Evolutionary conservation across 2,888 invertebrate species (phyloP).

Genomic region (Seladonia tumulorum): DNA sequence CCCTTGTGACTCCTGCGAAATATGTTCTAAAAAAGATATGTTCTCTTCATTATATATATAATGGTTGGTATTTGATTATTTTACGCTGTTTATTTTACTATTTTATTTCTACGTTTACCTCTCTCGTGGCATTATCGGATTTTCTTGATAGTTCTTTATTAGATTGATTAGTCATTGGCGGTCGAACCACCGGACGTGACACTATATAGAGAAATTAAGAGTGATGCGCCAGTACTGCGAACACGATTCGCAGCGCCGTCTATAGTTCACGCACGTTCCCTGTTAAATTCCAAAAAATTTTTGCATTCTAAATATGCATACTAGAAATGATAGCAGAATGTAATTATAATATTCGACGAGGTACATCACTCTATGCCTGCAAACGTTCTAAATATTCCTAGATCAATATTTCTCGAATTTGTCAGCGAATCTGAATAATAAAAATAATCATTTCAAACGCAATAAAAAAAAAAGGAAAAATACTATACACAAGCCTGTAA

Average conservation of each 20-base stretch:
- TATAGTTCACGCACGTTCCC: too few species aligned
- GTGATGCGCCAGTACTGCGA: not conserved
- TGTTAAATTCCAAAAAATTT: slow-evolving; percentile 17
- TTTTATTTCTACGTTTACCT: too few species aligned
- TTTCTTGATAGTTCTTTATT: too few species aligned
- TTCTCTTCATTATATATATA: too few species aligned
- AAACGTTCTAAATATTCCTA: slow-evolving; percentile 11
- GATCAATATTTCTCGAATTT: slow-evolving; percentile 22
- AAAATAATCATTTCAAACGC: slow-evolving; percentile 12
- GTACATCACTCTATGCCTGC: slow-evolving; percentile 1
- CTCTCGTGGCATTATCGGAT: too few species aligned
- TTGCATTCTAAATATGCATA: slow-evolving; percentile 26
- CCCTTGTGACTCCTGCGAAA: too few species aligned
- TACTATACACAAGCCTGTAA: slow-evolving; percentile 34
- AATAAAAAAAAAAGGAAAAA: slow-evolving; percentile 4
- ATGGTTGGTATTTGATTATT: too few species aligned
- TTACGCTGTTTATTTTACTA: too few species aligned
- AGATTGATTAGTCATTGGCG: too few species aligned
- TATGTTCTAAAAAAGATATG: too few species aligned
- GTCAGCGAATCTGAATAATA: not conserved
- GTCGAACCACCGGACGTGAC: too few species aligned
- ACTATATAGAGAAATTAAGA: slow-evolving; percentile 2
- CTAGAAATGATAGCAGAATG: not conserved
- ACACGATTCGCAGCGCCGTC: too few species aligned
- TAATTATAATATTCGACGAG: slow-evolving; percentile 9